phyloP scores from a whole-genome alignment of 2,113 vertebrate genomes.

The Cathartes aura region DNA sequence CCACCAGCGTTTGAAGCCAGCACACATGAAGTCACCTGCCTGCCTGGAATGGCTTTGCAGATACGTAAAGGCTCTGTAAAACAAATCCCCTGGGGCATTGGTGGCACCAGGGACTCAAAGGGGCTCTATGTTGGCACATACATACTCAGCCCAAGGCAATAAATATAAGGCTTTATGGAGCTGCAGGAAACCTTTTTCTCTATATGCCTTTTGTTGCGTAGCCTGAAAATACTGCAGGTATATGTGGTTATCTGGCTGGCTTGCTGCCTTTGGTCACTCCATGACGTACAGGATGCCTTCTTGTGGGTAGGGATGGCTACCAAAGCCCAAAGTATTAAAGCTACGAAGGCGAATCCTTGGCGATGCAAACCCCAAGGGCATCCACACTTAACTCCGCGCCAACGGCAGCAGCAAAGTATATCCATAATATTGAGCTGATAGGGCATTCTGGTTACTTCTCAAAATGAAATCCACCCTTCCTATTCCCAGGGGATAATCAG shows the following conservation, averaged over 20 bases:
- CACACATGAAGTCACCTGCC: accelerated
- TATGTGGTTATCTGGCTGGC: neutral
- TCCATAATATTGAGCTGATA: neutral
- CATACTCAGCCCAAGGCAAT: neutral
- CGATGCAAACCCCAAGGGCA: accelerated
- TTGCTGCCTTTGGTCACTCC: neutral
- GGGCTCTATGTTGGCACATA: accelerated
- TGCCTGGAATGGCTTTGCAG: neutral
- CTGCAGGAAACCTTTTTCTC: neutral
- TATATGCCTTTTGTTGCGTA: accelerated
- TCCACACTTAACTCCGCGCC: accelerated
- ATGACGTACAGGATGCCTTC: neutral
- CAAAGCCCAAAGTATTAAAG: neutral
- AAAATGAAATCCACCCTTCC: neutral
- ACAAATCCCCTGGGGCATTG: neutral
- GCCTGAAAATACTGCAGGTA: neutral
- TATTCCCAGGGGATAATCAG: accelerated
- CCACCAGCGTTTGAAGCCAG: neutral
- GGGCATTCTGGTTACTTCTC: neutral
- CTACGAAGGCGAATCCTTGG: accelerated
- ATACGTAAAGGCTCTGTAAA: neutral
- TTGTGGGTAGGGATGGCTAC: too few relatives aligned
- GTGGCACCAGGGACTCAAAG: neutral
- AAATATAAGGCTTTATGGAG: neutral
- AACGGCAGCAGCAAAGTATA: neutral